Evolutionary conservation across 35 echinoderm and acorn worm genomes (phyloP), one percentile per base, ranked within the genome.

Genomic region (Ophiothrix spiculata): DNA sequence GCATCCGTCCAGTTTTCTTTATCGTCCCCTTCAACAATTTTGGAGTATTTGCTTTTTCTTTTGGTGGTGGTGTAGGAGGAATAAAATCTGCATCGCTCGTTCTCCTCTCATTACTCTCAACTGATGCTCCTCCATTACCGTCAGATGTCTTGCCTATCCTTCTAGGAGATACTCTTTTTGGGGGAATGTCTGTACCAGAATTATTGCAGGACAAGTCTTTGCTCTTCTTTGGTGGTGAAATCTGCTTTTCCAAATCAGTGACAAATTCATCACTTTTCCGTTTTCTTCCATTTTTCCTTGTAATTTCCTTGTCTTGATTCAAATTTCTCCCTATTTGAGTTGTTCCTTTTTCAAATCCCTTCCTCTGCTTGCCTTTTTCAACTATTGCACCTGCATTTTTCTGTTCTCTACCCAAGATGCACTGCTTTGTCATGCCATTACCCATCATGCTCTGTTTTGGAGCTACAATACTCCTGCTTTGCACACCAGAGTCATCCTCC

Each of bases 81-180:
- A 93, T 88, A 42, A 86, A 79, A 86, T 93, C 92, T 36, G 78
- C 86, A 79, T 80, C 92, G 81, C 92, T 93, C 31, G 77, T 79
- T 32, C 77, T 93, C 29, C 82, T 89, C 17, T 84, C 77, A 69
- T 39, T 36, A 42, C 36, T 32, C 19, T 78, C 75, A 17, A 34
- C 31, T 41, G 29, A 33, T 25, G 23, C 35, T 33, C 64, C 17
- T 75, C 32, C 34, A 39, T 19, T 6, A 32, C 25, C 23, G 83
- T 36, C 15, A 0, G 81, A 74, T 49, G 1, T 74, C 56, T 35
- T 36, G 41, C 56, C 36, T 35, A 8, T 28, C 21, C 76, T 78
- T 14, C 69, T 86, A 45, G 73, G 45, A 38, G 84, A 38, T 28
- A 75, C 1, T 36, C 34, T 23, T 15, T 84, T 60, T 64, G 21